phyloP scores from a whole-genome alignment of 2,113 vertebrate genomes.

The Glaucidium brasilianum region DNA sequence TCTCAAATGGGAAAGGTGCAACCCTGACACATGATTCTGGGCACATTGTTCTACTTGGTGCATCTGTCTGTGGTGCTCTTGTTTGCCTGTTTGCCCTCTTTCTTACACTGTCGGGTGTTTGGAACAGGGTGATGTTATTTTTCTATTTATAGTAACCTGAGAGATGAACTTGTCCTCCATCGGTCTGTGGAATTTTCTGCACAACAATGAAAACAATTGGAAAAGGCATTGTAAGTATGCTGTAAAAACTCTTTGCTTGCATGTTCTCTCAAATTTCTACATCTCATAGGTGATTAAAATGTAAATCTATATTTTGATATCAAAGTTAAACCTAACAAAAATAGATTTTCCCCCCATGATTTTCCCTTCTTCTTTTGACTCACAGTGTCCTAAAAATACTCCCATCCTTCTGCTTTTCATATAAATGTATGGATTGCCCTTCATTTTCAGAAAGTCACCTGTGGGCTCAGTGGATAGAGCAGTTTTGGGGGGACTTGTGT shows the following conservation, averaged over 20 bases:
- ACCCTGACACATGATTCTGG: not conserved
- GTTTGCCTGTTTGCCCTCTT: not conserved
- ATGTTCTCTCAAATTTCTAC: not conserved
- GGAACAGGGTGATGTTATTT: rapidly evolving
- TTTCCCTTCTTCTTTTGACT: not conserved
- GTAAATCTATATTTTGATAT: not conserved
- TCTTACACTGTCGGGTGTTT: not conserved
- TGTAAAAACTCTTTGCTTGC: not conserved
- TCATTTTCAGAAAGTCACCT: not conserved
- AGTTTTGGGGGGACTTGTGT: not conserved
- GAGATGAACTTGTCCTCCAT: not conserved
- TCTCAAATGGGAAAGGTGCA: not conserved
- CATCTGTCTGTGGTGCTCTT: not conserved
- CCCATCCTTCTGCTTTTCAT: not conserved
- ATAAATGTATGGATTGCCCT: not conserved
- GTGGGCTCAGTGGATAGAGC: not conserved
- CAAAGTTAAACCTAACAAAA: not conserved
- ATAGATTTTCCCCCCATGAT: not conserved
- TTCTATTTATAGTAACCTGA: not conserved
- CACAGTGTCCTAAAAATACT: not conserved
- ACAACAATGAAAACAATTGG: not conserved
- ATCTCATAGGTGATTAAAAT: not conserved
- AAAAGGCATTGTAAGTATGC: not conserved
- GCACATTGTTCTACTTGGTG: not conserved
- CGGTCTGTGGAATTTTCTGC: not conserved